Evolutionary conservation across 2,888 invertebrate species (phyloP).

Genomic region (Meandrusa payeni): DNA sequence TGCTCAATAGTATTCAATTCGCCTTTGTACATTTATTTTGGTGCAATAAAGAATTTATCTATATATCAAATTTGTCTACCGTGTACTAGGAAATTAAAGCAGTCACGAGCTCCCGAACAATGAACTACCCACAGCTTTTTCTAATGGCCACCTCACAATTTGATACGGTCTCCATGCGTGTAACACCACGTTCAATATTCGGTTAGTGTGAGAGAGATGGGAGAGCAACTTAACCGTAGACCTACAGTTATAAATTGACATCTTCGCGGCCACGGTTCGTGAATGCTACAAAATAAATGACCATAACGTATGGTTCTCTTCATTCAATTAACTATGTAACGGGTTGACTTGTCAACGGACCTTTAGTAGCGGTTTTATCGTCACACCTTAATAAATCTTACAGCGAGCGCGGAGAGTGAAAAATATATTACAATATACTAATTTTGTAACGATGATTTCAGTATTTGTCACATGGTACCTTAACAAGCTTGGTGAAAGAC

Average conservation of each 20-base stretch:
- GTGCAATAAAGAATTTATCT: no score
- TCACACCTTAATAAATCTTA: slow-evolving; percentile 7
- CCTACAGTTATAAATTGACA: slow-evolving; percentile 29
- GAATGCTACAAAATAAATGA: slow-evolving; percentile 43
- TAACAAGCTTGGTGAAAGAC: no score
- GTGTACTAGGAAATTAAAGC: no score
- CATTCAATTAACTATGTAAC: slow-evolving; percentile 50
- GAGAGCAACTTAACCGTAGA: slow-evolving; percentile 4
- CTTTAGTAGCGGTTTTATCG: slow-evolving; percentile 23
- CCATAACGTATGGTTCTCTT: slow-evolving; percentile 51
- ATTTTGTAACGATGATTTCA: no score
- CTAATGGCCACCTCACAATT: background rate
- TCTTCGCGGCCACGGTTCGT: slow-evolving; percentile 35
- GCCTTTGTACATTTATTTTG: no score
- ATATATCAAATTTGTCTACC: no score
- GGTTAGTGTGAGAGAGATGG: slow-evolving; percentile 10
- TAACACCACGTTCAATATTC: slow-evolving; percentile 5
- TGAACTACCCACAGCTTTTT: no score
- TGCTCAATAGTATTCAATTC: no score
- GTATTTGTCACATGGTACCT: no score
- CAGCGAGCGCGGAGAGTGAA: no score
- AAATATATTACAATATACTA: no score
- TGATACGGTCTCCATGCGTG: slow-evolving; percentile 1
- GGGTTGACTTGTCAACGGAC: slow-evolving; percentile 39
- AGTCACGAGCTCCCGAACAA: no score